These are phyloP conservation scores for Philopedon plagiatum DNA, from an alignment of 2,888 invertebrate species.

Conservation along the genomic window DNA sequence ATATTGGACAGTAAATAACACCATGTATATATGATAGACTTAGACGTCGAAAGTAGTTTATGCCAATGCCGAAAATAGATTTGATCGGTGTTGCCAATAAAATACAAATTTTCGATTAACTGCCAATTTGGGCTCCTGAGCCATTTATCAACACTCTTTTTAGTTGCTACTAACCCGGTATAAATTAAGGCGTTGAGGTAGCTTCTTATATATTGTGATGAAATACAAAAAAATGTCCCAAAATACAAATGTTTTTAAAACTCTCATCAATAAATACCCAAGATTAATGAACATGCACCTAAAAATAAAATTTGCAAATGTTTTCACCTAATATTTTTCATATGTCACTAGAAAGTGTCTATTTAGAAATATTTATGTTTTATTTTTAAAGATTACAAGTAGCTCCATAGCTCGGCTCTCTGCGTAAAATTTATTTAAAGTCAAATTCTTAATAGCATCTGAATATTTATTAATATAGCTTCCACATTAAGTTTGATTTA, in stretches of 20 bases:
- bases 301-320: slow-evolving; percentile 17
- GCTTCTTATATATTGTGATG: neutral
- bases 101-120: no score
- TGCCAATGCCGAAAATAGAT: no score
- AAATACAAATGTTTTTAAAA: neutral
- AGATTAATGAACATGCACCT: neutral
- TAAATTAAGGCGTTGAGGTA: neutral
- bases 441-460: neutral
- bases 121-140: no score
- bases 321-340: neutral
- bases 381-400: slow-evolving; percentile 3
- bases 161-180: neutral
- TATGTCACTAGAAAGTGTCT: neutral
- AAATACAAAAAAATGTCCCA: neutral
- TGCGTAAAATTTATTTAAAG: neutral
- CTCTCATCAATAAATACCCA: neutral
- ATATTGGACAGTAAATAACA: no score
- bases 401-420: neutral
- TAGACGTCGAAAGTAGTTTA: no score
- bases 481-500: neutral
- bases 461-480: neutral
- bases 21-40: no score
- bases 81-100: no score
- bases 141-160: no score
- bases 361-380: neutral